Percentiles rank a stretch among this genome's conserved stretches.
phyloP scores from a whole-genome alignment of 1,140 invertebrate species.

The Drosophila elegans region DNA sequence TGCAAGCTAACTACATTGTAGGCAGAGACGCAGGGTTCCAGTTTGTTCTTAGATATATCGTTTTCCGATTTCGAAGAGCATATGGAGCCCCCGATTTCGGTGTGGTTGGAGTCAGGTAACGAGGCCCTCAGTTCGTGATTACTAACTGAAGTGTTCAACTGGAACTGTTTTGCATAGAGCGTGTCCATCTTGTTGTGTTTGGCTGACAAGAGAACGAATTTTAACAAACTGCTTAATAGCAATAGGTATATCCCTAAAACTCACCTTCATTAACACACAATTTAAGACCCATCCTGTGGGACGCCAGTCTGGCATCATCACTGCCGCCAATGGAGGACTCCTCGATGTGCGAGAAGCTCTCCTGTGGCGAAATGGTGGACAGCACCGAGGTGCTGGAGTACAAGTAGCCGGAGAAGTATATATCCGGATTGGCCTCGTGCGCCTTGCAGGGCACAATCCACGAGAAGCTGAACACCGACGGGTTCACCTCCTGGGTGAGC shows the following conservation, averaged over 20 bases:
- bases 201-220: no score
- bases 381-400: constrained; percentile 65
- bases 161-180: constrained; percentile 40
- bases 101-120: constrained; percentile 26
- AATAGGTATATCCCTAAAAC: not conserved
- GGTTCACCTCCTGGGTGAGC: constrained; percentile 85
- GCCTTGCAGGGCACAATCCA: constrained; percentile 66
- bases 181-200: constrained; percentile 46
- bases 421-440: constrained; percentile 59
- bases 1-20: constrained; percentile 67
- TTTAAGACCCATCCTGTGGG: constrained; percentile 16
- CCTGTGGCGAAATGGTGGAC: constrained; percentile 66
- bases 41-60: constrained; percentile 61
- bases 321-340: constrained; percentile 56
- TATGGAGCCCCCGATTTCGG: constrained; percentile 31
- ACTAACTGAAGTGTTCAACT: constrained; percentile 49
- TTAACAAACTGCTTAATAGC: not conserved
- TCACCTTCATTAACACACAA: constrained; percentile 42
- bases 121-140: constrained; percentile 34
- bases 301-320: constrained; percentile 25
- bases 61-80: constrained; percentile 63
- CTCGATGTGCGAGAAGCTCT: constrained; percentile 61
- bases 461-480: constrained; percentile 55
- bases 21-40: constrained; percentile 36
- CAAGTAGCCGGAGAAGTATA: constrained; percentile 52